These are phyloP conservation scores for Actinopyga echinites DNA, from an alignment of 53 echinoderm and acorn worm genomes.

Conservation along the genomic window DNA sequence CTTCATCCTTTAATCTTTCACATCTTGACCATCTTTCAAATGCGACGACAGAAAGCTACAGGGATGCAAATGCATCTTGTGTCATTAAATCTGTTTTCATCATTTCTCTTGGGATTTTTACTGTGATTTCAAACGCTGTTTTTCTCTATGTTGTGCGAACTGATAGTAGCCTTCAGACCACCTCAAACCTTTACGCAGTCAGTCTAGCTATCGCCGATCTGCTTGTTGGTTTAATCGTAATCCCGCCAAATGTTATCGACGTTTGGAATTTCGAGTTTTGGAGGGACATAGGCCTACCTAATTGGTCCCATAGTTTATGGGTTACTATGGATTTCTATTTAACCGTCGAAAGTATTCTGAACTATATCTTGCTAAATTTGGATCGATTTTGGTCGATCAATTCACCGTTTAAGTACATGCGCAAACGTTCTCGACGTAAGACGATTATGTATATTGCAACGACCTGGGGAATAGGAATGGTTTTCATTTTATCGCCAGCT, in stretches of 20 bases:
- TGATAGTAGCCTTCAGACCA: constrained; percentile 78
- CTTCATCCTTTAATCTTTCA: too few species aligned
- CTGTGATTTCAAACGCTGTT: constrained; percentile 71
- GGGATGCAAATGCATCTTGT: neutral
- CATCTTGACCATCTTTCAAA: too few species aligned
- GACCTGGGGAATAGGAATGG: constrained; percentile 80
- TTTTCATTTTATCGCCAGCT: constrained; percentile 67
- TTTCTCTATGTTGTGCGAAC: constrained; percentile 79
- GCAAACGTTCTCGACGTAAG: constrained; percentile 84
- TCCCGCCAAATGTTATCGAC: constrained; percentile 79
- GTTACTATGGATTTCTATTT: constrained; percentile 85
- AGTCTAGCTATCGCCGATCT: constrained; percentile 87
- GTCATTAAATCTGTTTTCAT: constrained; percentile 52
- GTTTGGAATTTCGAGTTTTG: constrained; percentile 49
- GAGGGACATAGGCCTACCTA: constrained; percentile 61
- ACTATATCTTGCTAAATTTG: constrained; percentile 83
- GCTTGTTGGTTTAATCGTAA: constrained; percentile 78
- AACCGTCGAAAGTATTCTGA: constrained; percentile 86
- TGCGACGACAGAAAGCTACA: too few species aligned
- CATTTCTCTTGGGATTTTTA: constrained; percentile 58
- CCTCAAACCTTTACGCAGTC: constrained; percentile 77
- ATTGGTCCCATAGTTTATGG: constrained; percentile 66
- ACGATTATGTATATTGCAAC: constrained; percentile 69
- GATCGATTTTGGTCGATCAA: constrained; percentile 98
- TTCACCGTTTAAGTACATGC: constrained; percentile 92